These are phyloP conservation scores for Coccyzus lansbergi DNA, from an alignment of 2,797 vertebrate genomes.

Conservation along the genomic window DNA sequence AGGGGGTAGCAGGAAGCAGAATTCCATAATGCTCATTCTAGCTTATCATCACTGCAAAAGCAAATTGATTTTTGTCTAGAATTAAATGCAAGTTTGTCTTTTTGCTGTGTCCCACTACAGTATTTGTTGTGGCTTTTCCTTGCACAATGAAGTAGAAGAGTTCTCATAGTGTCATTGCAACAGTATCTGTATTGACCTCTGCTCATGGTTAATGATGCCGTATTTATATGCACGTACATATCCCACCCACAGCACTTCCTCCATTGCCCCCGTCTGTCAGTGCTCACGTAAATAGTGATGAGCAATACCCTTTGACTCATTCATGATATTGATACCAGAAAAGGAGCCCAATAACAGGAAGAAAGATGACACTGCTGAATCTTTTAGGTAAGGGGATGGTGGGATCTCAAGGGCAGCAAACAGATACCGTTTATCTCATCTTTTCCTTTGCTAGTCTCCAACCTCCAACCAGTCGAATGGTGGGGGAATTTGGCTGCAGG, in stretches of 20 bases:
- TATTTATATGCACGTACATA: not conserved
- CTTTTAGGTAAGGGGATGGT: not conserved
- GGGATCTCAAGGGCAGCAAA: not conserved
- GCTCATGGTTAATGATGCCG: not conserved
- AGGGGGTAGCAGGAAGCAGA: not conserved
- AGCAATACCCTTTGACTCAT: not conserved
- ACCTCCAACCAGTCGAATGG: not conserved
- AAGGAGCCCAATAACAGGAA: not conserved
- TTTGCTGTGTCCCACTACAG: conserved; percentile 3
- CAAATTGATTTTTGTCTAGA: conserved; percentile 1
- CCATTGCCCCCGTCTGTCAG: not conserved
- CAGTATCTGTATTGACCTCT: not conserved
- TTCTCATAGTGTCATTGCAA: not conserved
- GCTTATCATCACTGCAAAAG: conserved; percentile 4
- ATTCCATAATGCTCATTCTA: conserved; percentile 9
- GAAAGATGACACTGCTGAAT: not conserved
- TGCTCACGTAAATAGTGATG: not conserved
- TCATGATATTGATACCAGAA: rapidly evolving
- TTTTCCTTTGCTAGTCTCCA: not conserved
- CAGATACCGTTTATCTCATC: not conserved
- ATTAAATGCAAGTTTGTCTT: not conserved
- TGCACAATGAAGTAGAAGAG: not conserved
- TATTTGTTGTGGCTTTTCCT: conserved; percentile 25
- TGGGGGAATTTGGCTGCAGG: not conserved
- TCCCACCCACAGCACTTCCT: not conserved